Evolutionary conservation across 2,888 invertebrate genomes (phyloP).

Genomic region (Limenitis camilla): DNA sequence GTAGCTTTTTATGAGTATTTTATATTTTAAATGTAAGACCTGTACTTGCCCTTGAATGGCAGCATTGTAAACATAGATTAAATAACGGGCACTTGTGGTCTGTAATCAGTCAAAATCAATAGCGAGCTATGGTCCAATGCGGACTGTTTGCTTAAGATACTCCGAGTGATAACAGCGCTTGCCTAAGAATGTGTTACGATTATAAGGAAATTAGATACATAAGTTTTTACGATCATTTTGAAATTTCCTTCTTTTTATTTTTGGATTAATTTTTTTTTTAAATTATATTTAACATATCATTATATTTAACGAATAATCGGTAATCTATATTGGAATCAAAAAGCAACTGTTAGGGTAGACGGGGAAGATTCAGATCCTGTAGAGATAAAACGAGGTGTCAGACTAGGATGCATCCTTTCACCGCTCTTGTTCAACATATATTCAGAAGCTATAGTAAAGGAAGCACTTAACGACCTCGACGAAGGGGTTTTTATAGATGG

Average conservation of each 20-base stretch:
- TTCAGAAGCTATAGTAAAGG: too few relatives aligned
- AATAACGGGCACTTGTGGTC: constrained; percentile 32
- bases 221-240: constrained; percentile 5
- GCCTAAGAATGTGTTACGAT: constrained; percentile 21
- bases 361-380: neutral
- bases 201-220: constrained; percentile 16
- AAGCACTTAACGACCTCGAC: too few relatives aligned
- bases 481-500: too few relatives aligned
- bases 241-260: too few relatives aligned
- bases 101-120: constrained; percentile 61
- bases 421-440: too few relatives aligned
- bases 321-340: constrained; percentile 1
- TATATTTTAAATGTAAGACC: too few relatives aligned
- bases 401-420: neutral
- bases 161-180: constrained; percentile 38
- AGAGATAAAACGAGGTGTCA: neutral
- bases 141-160: constrained; percentile 51
- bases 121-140: constrained; percentile 37
- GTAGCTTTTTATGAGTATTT: too few relatives aligned
- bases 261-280: too few relatives aligned
- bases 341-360: neutral
- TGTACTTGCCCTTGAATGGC: constrained; percentile 25
- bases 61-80: constrained; percentile 26
- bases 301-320: neutral
- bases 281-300: too few relatives aligned